Evolutionary conservation across 1,140 invertebrate species (phyloP), one percentile per base, ranked within the genome.

Genomic region (Diachasma alloeum): DNA sequence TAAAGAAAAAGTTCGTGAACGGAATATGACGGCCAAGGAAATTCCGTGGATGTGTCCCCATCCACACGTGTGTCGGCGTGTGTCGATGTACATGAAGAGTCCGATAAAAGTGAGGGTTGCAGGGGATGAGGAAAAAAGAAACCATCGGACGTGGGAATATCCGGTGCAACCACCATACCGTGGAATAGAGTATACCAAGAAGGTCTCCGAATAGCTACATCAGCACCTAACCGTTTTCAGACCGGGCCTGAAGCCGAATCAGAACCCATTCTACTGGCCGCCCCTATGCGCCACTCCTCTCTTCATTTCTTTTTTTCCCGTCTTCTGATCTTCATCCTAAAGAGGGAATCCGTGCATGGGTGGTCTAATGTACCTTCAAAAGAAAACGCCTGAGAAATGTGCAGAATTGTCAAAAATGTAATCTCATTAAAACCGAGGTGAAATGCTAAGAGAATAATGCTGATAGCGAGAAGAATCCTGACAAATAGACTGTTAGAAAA

Each of bases 251-350:
- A 80, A 83, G 82, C 78, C 77, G 81, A 83, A 85, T 83, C 80
- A 83, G 82, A 81, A 75, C 63, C 82, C 70, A 85, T 85, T 84
- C 82, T 85, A 83, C 77, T 73, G 19, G 36, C 48, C 53, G 74
- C 39, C 71, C 48, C 24, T 39, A 68, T 68, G 31, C n/a, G 17
- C 75, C 70, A 79, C 81, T 79, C 81, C 31, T 31, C 31, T 31
- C 31, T n/a, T 81, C 79, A 80, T 70, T 81, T 72, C 77, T 72
- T 36, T 79, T 68, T 68, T 68, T 68, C n/a, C 48, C 39, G 15
- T 26, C 59, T 17, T 39, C 36, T 66, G 59, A 37, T 68, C 36
- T 78, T 81, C 66, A 63, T 53, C 74, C 63, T 68, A 39, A 19
- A 70, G 48, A 75, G 78, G 77, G 81, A 82, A 82, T 82, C 9